These are phyloP conservation scores for Zoanthus sansibaricus DNA, from an alignment of 92 coral and sea anemone genomes.

Conservation along the genomic window DNA sequence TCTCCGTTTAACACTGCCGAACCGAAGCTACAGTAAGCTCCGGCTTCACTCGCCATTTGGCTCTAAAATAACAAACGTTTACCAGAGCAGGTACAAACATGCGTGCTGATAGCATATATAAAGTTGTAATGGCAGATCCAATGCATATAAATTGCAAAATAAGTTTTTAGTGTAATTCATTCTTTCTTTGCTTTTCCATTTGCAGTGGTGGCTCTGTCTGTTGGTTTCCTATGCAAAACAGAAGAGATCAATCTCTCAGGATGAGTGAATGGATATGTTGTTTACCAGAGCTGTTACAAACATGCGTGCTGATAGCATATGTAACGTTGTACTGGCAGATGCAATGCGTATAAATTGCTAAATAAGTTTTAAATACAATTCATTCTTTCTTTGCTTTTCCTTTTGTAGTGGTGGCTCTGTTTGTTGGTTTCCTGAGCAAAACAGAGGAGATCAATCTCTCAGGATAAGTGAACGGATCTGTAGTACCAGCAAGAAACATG, in stretches of 20 bases:
- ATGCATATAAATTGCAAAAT: too few relatives aligned
- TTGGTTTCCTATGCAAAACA: conserved; percentile 72
- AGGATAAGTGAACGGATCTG: conserved; percentile 72
- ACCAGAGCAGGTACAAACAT: too few relatives aligned
- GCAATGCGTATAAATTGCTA: too few relatives aligned
- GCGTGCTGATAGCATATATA: too few relatives aligned
- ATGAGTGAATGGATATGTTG: conserved; percentile 71
- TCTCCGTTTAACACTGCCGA: too few relatives aligned
- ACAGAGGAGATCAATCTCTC: conserved; percentile 79
- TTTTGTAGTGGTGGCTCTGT: conserved; percentile 64
- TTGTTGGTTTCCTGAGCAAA: conserved; percentile 70
- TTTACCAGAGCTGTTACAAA: too few relatives aligned
- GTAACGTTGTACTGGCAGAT: too few relatives aligned
- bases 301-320: too few relatives aligned
- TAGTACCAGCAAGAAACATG: conserved; percentile 58
- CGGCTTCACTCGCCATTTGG: too few relatives aligned
- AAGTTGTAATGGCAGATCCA: too few relatives aligned
- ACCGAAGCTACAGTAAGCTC: too few relatives aligned
- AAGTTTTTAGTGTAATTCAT: not conserved
- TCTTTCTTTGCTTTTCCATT: conserved; percentile 65
- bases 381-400: conserved; percentile 63
- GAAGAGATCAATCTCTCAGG: conserved; percentile 78
- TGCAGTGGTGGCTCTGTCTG: conserved; percentile 61
- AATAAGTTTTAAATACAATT: not conserved
- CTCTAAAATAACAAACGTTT: too few relatives aligned